Evolutionary conservation across 2,888 invertebrate species (phyloP), one percentile per base, ranked within the genome.

Genomic region (Platerodrilus igneus): DNA sequence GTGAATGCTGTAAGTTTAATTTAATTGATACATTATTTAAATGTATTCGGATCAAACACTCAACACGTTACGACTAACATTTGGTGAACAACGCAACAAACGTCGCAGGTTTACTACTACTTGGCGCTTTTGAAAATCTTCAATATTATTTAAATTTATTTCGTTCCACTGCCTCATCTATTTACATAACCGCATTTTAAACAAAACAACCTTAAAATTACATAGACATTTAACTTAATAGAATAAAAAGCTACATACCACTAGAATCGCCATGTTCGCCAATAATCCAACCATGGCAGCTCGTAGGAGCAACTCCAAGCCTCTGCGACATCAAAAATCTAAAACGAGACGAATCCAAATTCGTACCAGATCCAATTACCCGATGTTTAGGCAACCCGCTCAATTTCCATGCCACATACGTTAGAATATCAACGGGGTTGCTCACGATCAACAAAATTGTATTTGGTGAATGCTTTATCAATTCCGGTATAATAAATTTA

Each of bases 381-480:
- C 85, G 51, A 62, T 90, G 78, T 64, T 83, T 81, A 6, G 94
- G 92, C 52, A 94, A 72, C 4, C 92, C 92, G 49, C 91, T 91
- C 37, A 95, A 64, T 69, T 89, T 92, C 93, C 93, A 95, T n/a
- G 93, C 83, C 7, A 93, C 89, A 64, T 89, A 93, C 0, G 93
- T 92, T 59, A 95, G 72, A 45, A 94, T 83, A 63, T 95, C 94
- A 16, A 92, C 91, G 1, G 94, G 94, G 67, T 94, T 94, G 53
- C 89, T 88, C 4, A 94, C 92, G 58, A 94, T 81, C 45, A 94
- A 59, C 16, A 95, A 68, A 37, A 91, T 81, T 7, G 90, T 81
- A 54, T 93, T 78, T 0, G 94, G 94, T 45, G 90, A 92, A 71
- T 91, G 75, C 62, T 86, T 76, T 4, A 89, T 76, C 20, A 91